phyloP scores from a whole-genome alignment of 2,113 vertebrate genomes.

The Hystrix cristata region DNA sequence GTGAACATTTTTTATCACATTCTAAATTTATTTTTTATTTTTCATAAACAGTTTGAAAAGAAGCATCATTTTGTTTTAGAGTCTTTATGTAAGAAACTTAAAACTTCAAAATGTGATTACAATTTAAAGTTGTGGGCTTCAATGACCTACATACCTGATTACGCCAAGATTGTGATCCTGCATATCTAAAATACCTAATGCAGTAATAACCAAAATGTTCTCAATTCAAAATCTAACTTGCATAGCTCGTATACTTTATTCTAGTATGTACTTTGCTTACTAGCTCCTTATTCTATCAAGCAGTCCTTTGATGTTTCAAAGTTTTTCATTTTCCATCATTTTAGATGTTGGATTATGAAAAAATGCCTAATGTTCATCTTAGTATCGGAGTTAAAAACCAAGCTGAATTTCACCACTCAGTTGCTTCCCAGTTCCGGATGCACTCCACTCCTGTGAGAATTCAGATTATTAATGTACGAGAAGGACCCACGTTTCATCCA shows the following conservation, averaged over 20 bases:
- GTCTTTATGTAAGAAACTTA: slow-evolving; percentile 33
- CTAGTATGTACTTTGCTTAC: neutral
- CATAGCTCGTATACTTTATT: neutral
- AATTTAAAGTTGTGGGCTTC: neutral
- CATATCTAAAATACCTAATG: neutral
- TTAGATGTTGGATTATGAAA: slow-evolving; percentile 94
- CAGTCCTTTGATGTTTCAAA: neutral
- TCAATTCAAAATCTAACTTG: neutral
- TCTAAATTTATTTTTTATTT: slow-evolving; percentile 46
- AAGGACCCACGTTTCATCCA: slow-evolving; percentile 91
- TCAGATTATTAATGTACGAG: slow-evolving; percentile 90
- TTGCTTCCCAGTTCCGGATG: slow-evolving; percentile 83
- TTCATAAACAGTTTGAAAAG: slow-evolving; percentile 36
- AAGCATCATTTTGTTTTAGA: neutral
- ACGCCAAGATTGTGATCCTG: neutral
- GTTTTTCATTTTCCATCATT: slow-evolving; percentile 64
- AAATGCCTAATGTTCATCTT: slow-evolving; percentile 88
- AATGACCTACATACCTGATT: neutral
- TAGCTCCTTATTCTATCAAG: neutral
- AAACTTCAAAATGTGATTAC: slow-evolving; percentile 15
- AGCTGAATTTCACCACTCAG: slow-evolving; percentile 91
- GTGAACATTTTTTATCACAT: slow-evolving; percentile 13
- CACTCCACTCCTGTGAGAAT: slow-evolving; percentile 87
- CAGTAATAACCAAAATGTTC: neutral
- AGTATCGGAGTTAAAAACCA: slow-evolving; percentile 91